Conservation (phyloP, 2,113 vertebrate species). For the Callionymus lyra region DNA sequence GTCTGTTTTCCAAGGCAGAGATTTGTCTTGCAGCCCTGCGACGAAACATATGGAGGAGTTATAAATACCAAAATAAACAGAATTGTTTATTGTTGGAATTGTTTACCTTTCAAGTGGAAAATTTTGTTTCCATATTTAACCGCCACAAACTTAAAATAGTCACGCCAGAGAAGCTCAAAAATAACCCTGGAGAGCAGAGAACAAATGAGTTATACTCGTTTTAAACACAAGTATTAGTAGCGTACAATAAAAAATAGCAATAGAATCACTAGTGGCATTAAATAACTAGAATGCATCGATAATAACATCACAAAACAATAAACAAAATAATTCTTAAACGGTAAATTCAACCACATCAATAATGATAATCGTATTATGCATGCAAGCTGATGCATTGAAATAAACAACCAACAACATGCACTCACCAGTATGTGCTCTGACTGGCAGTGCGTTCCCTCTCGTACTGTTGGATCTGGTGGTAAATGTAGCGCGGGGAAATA, state of each 20-base stretch:
- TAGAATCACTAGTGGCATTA: background rate
- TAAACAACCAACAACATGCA: background rate
- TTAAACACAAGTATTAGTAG: too few relatives aligned
- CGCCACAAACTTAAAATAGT: slow-evolving; percentile 75
- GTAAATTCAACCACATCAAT: too few relatives aligned
- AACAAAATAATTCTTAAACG: background rate
- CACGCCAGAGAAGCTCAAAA: slow-evolving; percentile 78
- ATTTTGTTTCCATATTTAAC: slow-evolving; percentile 70
- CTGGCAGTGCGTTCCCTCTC: slow-evolving; percentile 71
- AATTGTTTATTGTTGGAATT: background rate
- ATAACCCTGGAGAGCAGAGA: slow-evolving; percentile 65
- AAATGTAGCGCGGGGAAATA: slow-evolving; percentile 74
- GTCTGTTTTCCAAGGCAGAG: slow-evolving; percentile 72
- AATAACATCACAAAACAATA: background rate
- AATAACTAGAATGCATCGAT: background rate
- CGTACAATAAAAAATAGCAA: background rate
- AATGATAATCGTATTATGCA: background rate
- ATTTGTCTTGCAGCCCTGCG: slow-evolving; percentile 73
- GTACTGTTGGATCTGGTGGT: slow-evolving; percentile 71
- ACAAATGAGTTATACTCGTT: too few relatives aligned
- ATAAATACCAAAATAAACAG: background rate
- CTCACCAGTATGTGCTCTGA: slow-evolving; percentile 77
- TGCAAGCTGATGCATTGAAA: fast-evolving
- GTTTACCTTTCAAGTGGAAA: slow-evolving; percentile 65
- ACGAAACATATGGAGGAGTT: background rate